A percentile compares a stretch with the other conserved stretches of the same genome.
phyloP scores from a whole-genome alignment of 2,888 invertebrate genomes.

The Blomia tropicalis region DNA sequence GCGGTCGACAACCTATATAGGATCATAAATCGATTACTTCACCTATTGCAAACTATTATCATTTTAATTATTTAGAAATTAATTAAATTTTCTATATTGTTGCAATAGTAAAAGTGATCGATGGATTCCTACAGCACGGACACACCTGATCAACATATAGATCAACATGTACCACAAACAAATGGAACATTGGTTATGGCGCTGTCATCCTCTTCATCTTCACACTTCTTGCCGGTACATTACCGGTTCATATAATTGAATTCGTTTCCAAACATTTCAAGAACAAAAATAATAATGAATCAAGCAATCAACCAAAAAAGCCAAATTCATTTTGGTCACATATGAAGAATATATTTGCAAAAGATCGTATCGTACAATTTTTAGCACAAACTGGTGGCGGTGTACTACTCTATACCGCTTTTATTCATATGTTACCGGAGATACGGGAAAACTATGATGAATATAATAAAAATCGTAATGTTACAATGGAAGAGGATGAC shows the following conservation, averaged over 20 bases:
- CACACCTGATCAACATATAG: not conserved
- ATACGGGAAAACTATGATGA: conserved; percentile 48
- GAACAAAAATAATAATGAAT: not conserved
- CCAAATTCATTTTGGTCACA: not conserved
- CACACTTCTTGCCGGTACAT: conserved; percentile 20
- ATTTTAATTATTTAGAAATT: no score
- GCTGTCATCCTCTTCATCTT: conserved; percentile 15
- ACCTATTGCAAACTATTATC: no score
- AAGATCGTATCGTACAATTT: conserved; percentile 17
- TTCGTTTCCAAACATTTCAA: not conserved
- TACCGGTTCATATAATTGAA: conserved; percentile 14
- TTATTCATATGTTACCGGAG: conserved; percentile 63
- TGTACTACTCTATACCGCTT: conserved; percentile 61
- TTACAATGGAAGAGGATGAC: not conserved
- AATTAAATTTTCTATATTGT: no score
- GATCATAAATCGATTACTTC: no score
- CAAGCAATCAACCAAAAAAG: not conserved
- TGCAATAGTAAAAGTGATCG: no score
- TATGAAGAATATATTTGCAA: not conserved
- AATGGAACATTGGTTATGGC: conserved; percentile 8
- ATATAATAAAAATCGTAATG: conserved; percentile 28
- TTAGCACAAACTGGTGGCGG: conserved; percentile 51
- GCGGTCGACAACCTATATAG: no score
- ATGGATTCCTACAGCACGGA: no score
- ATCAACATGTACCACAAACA: no score